Percentiles rank a stretch among this genome's conserved stretches.
phyloP scores from a whole-genome alignment of 2,797 vertebrate species.

The Gymnoscopelus braueri region DNA sequence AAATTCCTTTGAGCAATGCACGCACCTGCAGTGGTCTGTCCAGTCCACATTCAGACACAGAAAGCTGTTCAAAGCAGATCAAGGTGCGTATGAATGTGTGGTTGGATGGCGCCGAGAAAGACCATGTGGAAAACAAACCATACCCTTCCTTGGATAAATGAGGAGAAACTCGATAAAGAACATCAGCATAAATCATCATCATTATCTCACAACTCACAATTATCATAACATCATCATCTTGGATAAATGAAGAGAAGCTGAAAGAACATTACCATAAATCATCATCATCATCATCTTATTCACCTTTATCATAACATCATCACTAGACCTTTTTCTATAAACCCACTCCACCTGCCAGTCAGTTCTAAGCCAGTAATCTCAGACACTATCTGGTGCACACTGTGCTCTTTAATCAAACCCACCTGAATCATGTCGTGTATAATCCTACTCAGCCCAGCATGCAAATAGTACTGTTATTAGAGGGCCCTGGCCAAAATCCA shows the following conservation, averaged over 20 bases:
- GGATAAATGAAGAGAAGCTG: constrained; percentile 4
- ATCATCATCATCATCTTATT: constrained; percentile 3
- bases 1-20: too few relatives aligned
- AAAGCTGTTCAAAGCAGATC: too few relatives aligned
- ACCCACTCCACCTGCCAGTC: constrained; percentile 36
- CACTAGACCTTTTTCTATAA: not conserved
- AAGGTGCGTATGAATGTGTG: not conserved
- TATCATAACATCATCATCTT: constrained; percentile 13
- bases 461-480: constrained; percentile 59
- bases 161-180: constrained; percentile 1
- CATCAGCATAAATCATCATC: constrained; percentile 20
- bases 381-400: constrained; percentile 55
- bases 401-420: constrained; percentile 68
- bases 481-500: constrained; percentile 53
- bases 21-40: too few relatives aligned
- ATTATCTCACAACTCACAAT: not conserved
- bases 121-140: constrained; percentile 6
- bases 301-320: constrained; percentile 15
- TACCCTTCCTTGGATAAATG: not conserved
- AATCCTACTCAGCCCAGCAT: constrained; percentile 39
- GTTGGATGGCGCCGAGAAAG: not conserved
- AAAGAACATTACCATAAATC: constrained; percentile 18
- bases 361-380: constrained; percentile 44
- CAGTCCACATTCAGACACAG: too few relatives aligned
- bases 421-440: constrained; percentile 62